phyloP scores from a whole-genome alignment of 2,888 invertebrate species.

The Cryptus armator region DNA sequence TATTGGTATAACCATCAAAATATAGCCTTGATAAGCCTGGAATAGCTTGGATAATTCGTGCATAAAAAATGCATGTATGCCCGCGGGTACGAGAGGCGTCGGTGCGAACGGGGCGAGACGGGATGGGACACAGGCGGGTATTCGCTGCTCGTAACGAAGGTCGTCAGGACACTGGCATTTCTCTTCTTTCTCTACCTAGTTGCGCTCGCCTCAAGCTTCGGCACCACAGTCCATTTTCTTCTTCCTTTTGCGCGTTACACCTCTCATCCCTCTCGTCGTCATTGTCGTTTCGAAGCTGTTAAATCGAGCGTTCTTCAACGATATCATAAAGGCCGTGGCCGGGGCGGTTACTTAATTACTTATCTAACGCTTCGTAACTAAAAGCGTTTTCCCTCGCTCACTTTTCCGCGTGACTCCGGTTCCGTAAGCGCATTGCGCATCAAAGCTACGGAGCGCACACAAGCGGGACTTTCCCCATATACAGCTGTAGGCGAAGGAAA shows the following conservation, averaged over 20 bases:
- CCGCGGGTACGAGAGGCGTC: too few species aligned
- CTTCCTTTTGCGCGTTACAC: slow-evolving; percentile 13
- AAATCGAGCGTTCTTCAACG: slow-evolving; percentile 48
- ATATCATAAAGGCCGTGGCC: slow-evolving; percentile 39
- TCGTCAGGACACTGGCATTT: slow-evolving; percentile 19
- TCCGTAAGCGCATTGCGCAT: not conserved
- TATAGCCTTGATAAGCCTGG: not conserved
- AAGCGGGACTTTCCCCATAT: not conserved
- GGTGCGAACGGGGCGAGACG: too few species aligned
- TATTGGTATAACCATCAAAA: not conserved
- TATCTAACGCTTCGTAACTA: slow-evolving; percentile 29
- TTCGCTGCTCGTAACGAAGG: slow-evolving; percentile 50
- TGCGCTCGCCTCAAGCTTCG: slow-evolving; percentile 7
- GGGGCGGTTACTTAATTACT: slow-evolving; percentile 49
- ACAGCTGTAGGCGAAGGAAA: not conserved
- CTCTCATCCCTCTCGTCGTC: not conserved
- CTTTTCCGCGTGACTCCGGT: not conserved
- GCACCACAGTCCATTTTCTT: slow-evolving; percentile 17
- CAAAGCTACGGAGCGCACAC: not conserved
- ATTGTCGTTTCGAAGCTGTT: slow-evolving; percentile 41
- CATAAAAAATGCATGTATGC: too few species aligned
- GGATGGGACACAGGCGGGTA: not conserved
- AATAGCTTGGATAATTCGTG: too few species aligned
- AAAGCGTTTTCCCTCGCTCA: slow-evolving; percentile 24
- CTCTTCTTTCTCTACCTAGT: slow-evolving; percentile 8